Conservation (phyloP, 2,888 invertebrate genomes). For the Epiblema foenella region DNA sequence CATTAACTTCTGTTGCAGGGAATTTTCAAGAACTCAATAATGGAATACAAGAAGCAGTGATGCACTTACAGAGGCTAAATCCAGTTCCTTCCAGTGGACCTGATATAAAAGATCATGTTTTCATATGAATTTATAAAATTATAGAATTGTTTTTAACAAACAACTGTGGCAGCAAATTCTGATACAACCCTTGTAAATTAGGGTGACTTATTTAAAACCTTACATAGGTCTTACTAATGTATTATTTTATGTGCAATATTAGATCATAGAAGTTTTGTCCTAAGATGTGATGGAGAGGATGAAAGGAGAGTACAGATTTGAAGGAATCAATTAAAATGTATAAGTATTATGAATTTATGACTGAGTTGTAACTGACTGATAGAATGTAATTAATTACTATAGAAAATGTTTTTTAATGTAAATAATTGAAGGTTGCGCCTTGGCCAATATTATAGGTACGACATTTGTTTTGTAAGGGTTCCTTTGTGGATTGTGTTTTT, state of each 20-base stretch:
- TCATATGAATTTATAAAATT: conserved; percentile 45
- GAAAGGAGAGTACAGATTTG: too few relatives aligned
- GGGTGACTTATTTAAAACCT: too few relatives aligned
- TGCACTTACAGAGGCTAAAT: conserved; percentile 59
- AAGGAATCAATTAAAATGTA: too few relatives aligned
- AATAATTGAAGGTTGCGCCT: conserved; percentile 14
- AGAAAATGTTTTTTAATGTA: background rate
- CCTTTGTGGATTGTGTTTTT: background rate
- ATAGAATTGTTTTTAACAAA: background rate
- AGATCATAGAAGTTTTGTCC: too few relatives aligned
- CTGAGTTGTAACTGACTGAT: background rate
- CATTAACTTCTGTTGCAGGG: conserved; percentile 66
- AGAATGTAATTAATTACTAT: background rate
- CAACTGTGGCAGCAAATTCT: too few relatives aligned
- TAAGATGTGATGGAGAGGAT: too few relatives aligned
- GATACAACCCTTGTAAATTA: too few relatives aligned
- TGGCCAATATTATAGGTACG: background rate
- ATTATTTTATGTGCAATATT: too few relatives aligned
- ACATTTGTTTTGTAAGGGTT: background rate
- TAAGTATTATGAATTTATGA: too few relatives aligned
- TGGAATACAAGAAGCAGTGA: conserved; percentile 67
- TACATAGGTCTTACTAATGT: too few relatives aligned
- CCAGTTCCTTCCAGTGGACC: conserved; percentile 57
- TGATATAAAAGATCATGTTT: conserved; percentile 61
- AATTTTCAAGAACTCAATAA: conserved; percentile 70